Evolutionary conservation across 2,797 vertebrate genomes (phyloP).

Genomic region (Apogon hyalosoma): DNA sequence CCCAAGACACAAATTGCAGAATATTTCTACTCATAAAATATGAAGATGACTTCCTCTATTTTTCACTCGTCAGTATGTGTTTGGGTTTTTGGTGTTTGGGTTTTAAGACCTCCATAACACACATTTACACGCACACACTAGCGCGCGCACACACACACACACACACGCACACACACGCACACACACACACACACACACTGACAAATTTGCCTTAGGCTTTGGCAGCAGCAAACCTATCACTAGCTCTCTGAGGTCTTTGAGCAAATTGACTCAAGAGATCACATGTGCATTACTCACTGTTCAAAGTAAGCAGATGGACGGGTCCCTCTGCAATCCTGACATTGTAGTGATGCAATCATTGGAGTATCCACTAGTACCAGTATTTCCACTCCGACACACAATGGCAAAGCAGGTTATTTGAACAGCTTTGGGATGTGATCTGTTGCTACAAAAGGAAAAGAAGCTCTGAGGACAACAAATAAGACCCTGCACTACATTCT

Average conservation of each 20-base stretch:
- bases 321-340: slow-evolving; percentile 43
- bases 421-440: slow-evolving; percentile 9
- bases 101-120: slow-evolving; percentile 11
- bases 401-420: neutral
- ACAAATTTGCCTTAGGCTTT: slow-evolving; percentile 42
- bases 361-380: slow-evolving; percentile 20
- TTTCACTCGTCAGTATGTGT: slow-evolving; percentile 7
- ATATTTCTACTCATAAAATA: slow-evolving; percentile 25
- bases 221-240: slow-evolving; percentile 20
- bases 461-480: neutral
- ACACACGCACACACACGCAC: slow-evolving; percentile 8
- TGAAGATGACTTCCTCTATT: slow-evolving; percentile 13
- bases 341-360: slow-evolving; percentile 31
- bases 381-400: slow-evolving; percentile 18
- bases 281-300: slow-evolving; percentile 60
- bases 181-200: slow-evolving; percentile 1
- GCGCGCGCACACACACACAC: slow-evolving; percentile 9
- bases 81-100: slow-evolving; percentile 27
- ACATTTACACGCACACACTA: too few species aligned
- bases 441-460: neutral
- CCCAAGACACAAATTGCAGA: slow-evolving; percentile 26
- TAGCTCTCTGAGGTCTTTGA: slow-evolving; percentile 27
- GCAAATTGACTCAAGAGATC: slow-evolving; percentile 64
- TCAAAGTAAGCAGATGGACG: slow-evolving; percentile 50
- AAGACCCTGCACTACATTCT: slow-evolving; percentile 6